phyloP scores from a whole-genome alignment of 2,888 invertebrate species.

The Dermolepida albohirtum region DNA sequence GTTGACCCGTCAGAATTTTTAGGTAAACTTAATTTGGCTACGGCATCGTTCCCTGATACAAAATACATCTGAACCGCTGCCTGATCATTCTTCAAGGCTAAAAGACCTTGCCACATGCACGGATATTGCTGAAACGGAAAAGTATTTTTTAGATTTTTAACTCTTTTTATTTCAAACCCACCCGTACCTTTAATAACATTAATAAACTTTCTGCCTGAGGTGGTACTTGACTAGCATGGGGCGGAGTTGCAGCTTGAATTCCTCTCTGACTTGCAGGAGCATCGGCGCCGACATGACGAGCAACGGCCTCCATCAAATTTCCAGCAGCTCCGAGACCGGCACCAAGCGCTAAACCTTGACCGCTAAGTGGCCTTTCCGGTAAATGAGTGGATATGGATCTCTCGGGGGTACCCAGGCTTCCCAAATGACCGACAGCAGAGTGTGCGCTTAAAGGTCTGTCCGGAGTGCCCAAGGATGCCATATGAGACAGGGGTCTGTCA shows the following conservation, averaged over 20 bases:
- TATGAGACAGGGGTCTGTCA: conserved; percentile 62
- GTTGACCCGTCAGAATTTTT: conserved; percentile 86
- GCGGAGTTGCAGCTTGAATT: conserved; percentile 71
- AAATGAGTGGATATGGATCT: conserved; percentile 59
- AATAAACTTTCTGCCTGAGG: conserved; percentile 86
- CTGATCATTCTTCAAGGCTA: conserved; percentile 96
- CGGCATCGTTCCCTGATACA: conserved; percentile 91
- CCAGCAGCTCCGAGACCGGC: conserved; percentile 64
- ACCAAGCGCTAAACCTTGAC: conserved; percentile 62
- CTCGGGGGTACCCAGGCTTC: conserved; percentile 48
- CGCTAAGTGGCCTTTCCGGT: conserved; percentile 55
- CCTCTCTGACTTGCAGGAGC: conserved; percentile 69
- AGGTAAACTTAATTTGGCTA: conserved; percentile 90
- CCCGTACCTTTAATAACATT: conserved; percentile 77
- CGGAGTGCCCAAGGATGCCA: conserved; percentile 57
- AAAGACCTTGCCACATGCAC: conserved; percentile 96
- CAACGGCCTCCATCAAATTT: conserved; percentile 63
- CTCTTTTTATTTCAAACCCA: conserved; percentile 39
- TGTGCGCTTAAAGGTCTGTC: conserved; percentile 52
- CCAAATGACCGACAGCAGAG: conserved; percentile 49
- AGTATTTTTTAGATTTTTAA: conserved; percentile 2
- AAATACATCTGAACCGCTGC: conserved; percentile 99
- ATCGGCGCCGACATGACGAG: conserved; percentile 65
- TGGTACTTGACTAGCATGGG: conserved; percentile 83
- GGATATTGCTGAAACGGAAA: conserved; percentile 82